Conservation (phyloP, 1,140 invertebrate genomes). For the Cryptotermes secundus region DNA sequence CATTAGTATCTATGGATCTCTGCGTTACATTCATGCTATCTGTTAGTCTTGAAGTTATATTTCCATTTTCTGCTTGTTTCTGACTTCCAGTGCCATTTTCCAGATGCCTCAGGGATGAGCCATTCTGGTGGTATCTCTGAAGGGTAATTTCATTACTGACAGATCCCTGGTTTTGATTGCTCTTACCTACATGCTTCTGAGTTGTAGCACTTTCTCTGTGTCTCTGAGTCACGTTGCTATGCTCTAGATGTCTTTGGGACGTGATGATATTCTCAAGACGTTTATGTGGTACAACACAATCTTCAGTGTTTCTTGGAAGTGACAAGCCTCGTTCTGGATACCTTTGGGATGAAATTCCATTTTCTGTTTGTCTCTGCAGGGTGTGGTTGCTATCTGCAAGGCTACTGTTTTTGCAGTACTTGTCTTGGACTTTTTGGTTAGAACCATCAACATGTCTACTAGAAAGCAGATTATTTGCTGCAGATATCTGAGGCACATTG, state of each 20-base stretch:
- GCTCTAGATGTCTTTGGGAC: not conserved
- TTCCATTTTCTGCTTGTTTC: not conserved
- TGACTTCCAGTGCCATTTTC: slow-evolving; percentile 20
- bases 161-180: not conserved
- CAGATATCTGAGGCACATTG: not conserved
- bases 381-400: not conserved
- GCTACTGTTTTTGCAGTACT: not conserved
- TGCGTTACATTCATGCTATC: not conserved
- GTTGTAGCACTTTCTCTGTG: not conserved
- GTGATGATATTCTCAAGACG: too few relatives aligned
- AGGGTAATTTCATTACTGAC: not conserved
- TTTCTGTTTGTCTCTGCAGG: not conserved
- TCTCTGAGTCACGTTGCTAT: not conserved
- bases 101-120: not conserved
- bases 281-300: not conserved
- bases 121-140: not conserved
- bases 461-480: not conserved
- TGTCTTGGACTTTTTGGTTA: not conserved
- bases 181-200: not conserved
- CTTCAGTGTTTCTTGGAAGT: not conserved
- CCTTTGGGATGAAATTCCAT: not conserved
- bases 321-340: not conserved
- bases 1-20: not conserved
- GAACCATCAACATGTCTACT: not conserved
- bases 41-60: not conserved